Conservation (phyloP, 2,113 vertebrate species). For the Actenoides lindsayi region DNA sequence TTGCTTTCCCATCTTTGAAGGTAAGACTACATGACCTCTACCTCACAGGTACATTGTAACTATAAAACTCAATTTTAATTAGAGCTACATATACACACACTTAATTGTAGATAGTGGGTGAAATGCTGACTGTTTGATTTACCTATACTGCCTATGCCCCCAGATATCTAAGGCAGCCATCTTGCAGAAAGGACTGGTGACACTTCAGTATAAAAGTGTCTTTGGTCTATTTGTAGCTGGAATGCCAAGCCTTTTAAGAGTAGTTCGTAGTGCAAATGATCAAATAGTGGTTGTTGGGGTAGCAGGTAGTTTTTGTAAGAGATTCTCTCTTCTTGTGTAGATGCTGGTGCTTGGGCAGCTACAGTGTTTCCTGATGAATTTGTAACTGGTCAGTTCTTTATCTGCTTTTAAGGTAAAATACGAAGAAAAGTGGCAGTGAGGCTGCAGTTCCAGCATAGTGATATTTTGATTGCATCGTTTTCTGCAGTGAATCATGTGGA, state of each 20-base stretch:
- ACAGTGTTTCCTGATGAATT: background rate
- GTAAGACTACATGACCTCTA: background rate
- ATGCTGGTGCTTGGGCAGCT: background rate
- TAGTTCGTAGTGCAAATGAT: background rate
- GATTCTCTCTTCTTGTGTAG: background rate
- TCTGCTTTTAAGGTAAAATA: background rate
- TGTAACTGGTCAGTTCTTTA: background rate
- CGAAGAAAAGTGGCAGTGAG: background rate
- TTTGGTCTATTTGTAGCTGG: background rate
- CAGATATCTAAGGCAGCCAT: background rate
- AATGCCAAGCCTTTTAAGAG: background rate
- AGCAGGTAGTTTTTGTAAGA: background rate
- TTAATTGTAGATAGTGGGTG: background rate
- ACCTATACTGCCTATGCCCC: background rate
- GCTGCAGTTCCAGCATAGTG: background rate
- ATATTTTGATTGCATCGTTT: background rate
- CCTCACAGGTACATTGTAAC: background rate
- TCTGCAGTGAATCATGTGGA: background rate
- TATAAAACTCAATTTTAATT: background rate
- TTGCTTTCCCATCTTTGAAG: background rate
- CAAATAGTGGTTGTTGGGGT: background rate
- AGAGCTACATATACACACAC: background rate
- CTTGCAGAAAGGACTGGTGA: background rate
- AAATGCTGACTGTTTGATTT: background rate
- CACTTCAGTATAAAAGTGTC: background rate